These are phyloP conservation scores for Glomeris maerens DNA, from an alignment of 1,140 invertebrate genomes.

Conservation along the genomic window DNA sequence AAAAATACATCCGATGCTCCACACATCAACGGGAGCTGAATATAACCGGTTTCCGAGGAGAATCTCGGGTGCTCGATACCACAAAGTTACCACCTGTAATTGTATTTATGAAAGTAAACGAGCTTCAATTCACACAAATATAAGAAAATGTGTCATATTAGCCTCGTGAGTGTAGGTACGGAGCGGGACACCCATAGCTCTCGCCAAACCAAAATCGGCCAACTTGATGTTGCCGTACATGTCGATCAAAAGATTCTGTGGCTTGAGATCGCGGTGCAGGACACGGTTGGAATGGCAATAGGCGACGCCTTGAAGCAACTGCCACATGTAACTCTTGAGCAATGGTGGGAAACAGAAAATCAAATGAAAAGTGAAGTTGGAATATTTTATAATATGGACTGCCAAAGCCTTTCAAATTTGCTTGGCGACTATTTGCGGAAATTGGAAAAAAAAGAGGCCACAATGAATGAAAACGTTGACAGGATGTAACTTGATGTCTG, in stretches of 20 bases:
- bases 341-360: too few species aligned
- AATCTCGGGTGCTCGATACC: slow-evolving; percentile 93
- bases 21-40: slow-evolving; percentile 78
- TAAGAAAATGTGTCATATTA: too few species aligned
- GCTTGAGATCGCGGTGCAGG: slow-evolving; percentile 78
- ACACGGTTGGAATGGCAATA: slow-evolving; percentile 84
- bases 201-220: slow-evolving; percentile 78
- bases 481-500: too few species aligned
- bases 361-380: too few species aligned
- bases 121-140: too few species aligned
- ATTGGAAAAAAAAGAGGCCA: too few species aligned
- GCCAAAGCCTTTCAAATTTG: too few species aligned
- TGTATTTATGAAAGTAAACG: too few species aligned
- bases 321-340: slow-evolving; percentile 68
- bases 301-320: slow-evolving; percentile 73
- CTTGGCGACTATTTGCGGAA: too few species aligned
- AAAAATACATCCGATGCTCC: slow-evolving; percentile 92
- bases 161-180: slow-evolving; percentile 76
- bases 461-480: too few species aligned
- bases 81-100: slow-evolving; percentile 82
- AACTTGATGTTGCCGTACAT: slow-evolving; percentile 64
- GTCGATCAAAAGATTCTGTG: slow-evolving; percentile 78
- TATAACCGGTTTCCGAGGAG: slow-evolving; percentile 80
- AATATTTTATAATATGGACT: too few species aligned
- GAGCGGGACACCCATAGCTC: slow-evolving; percentile 67